Conservation (phyloP, 1,140 invertebrate genomes). For the Bombus sibiricus region DNA sequence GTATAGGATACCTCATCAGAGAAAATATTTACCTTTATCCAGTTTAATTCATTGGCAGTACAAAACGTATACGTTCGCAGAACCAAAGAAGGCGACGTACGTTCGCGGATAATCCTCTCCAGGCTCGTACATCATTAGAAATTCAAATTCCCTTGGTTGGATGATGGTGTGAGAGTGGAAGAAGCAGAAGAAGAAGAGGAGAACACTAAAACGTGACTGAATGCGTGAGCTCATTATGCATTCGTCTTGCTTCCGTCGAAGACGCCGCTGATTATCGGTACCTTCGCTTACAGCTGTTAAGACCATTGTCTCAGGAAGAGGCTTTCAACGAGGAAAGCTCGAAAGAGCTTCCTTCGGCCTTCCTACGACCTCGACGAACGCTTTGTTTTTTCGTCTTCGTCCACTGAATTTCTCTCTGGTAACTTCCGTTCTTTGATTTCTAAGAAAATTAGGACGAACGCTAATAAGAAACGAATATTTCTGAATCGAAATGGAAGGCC, state of each 20-base stretch:
- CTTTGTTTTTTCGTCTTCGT: constrained; percentile 6
- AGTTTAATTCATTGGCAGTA: constrained; percentile 13
- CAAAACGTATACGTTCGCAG: background rate
- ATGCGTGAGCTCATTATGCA: constrained; percentile 61
- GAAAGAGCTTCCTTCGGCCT: constrained; percentile 3
- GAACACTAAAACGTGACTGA: constrained; percentile 63
- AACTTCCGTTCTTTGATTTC: background rate
- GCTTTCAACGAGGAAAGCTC: constrained; percentile 9
- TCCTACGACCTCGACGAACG: background rate
- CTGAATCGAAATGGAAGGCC: background rate
- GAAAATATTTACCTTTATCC: constrained; percentile 18
- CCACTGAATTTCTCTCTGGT: background rate
- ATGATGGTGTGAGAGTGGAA: constrained; percentile 11
- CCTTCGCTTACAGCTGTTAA: constrained; percentile 56
- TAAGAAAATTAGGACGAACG: background rate
- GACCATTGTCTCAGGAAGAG: constrained; percentile 40
- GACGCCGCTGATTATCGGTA: constrained; percentile 55
- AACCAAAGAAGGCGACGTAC: background rate
- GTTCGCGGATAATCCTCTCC: constrained; percentile 34
- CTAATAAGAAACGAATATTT: background rate
- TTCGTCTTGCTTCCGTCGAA: constrained; percentile 57
- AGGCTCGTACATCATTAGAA: constrained; percentile 58
- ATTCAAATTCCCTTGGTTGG: constrained; percentile 56
- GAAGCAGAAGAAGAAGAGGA: background rate
- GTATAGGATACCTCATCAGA: background rate